Evolutionary conservation across 2,113 vertebrate species (phyloP).

Genomic region (Vidua macroura): DNA sequence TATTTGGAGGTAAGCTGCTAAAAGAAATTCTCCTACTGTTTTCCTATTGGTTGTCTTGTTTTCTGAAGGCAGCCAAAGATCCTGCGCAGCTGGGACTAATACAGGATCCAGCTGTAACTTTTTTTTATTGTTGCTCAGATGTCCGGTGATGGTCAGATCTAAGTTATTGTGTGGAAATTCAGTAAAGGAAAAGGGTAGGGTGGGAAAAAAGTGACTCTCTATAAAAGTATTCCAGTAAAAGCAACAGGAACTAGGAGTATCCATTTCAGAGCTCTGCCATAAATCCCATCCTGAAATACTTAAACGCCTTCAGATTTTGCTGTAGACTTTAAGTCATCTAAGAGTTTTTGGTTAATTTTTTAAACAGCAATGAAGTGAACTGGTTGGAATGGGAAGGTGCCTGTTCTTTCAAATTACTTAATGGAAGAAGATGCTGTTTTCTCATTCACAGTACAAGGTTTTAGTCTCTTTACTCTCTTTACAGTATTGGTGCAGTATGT

Average conservation of each 20-base stretch:
- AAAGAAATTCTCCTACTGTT: slow-evolving; percentile 24
- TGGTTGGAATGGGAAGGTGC: background rate
- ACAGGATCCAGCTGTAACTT: slow-evolving; percentile 72
- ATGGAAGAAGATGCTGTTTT: background rate
- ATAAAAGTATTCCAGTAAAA: slow-evolving; percentile 71
- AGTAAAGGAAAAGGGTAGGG: slow-evolving; percentile 77
- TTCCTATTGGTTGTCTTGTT: background rate
- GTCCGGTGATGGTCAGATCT: slow-evolving; percentile 68
- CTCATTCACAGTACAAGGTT: background rate
- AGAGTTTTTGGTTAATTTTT: slow-evolving; percentile 26
- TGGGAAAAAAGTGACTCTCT: slow-evolving; percentile 75
- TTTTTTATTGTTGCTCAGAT: slow-evolving; percentile 65
- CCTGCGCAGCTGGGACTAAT: slow-evolving; percentile 65
- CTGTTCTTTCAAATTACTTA: background rate
- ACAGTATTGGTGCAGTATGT: background rate
- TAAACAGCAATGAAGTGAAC: background rate
- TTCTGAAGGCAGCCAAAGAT: slow-evolving; percentile 24
- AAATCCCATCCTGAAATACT: slow-evolving; percentile 65
- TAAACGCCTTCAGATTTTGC: slow-evolving; percentile 53
- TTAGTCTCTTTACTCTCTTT: background rate
- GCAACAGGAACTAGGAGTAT: slow-evolving; percentile 71
- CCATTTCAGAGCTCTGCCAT: slow-evolving; percentile 54
- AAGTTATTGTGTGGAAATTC: slow-evolving; percentile 76
- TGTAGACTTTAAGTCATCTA: slow-evolving; percentile 14
- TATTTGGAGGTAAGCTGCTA: slow-evolving; percentile 3